These are phyloP conservation scores for Diadophis punctatus DNA, from an alignment of 2,113 vertebrate genomes.

Conservation along the genomic window DNA sequence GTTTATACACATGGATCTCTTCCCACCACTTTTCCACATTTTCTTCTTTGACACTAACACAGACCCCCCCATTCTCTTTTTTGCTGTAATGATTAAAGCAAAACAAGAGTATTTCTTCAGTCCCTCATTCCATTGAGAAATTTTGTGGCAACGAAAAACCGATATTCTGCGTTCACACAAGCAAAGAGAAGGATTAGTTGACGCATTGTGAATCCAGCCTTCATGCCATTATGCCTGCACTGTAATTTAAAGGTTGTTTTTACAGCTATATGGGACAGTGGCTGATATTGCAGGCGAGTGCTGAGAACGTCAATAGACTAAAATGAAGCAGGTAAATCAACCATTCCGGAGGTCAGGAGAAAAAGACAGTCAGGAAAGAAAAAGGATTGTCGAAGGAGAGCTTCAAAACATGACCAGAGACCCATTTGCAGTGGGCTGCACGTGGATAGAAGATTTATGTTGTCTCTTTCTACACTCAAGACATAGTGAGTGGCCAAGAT, in stretches of 20 bases:
- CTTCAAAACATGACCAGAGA: neutral
- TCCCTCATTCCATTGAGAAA: neutral
- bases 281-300: neutral
- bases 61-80: too few species aligned
- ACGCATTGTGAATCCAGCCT: neutral
- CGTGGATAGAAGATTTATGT: neutral
- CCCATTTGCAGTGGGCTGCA: neutral
- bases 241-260: neutral
- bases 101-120: neutral
- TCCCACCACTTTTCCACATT: neutral
- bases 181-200: neutral
- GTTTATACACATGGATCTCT: neutral
- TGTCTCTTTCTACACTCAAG: neutral
- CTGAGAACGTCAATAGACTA: neutral
- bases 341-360: neutral
- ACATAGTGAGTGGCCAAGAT: neutral
- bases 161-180: neutral
- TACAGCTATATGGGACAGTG: neutral
- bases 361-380: neutral
- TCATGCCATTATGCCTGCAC: neutral
- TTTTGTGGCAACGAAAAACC: neutral
- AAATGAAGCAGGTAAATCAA: neutral
- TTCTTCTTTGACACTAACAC: neutral
- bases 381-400: neutral
- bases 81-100: neutral